phyloP scores from a whole-genome alignment of 2,113 vertebrate genomes.

The Fulica atra region DNA sequence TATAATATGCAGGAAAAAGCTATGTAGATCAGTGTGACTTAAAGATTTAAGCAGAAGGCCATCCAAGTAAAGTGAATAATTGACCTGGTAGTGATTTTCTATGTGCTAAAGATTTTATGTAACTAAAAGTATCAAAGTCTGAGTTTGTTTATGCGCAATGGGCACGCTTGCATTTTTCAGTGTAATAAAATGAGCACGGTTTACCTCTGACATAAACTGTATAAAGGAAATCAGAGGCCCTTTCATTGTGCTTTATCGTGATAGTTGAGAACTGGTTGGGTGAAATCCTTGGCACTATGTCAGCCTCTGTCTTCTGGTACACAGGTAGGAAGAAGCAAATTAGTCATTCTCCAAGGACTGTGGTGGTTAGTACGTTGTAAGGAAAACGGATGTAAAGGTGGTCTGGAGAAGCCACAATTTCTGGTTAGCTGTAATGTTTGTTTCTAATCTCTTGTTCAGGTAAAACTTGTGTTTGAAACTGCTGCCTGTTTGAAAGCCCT shows the following conservation, averaged over 20 bases:
- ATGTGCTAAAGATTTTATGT: slow-evolving; percentile 50
- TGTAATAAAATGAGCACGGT: not conserved
- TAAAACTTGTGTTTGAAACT: not conserved
- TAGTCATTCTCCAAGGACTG: not conserved
- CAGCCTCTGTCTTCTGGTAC: not conserved
- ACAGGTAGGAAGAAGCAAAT: not conserved
- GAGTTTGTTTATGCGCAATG: slow-evolving; percentile 54
- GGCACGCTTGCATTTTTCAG: slow-evolving; percentile 11
- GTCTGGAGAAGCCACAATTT: not conserved
- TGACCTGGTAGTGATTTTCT: slow-evolving; percentile 43
- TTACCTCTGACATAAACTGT: not conserved
- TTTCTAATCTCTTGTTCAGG: not conserved
- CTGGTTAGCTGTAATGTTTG: not conserved
- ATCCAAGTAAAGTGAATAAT: slow-evolving; percentile 47
- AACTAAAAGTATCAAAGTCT: slow-evolving; percentile 65
- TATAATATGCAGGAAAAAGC: slow-evolving; percentile 19
- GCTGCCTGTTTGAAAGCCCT: not conserved
- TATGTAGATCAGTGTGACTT: not conserved
- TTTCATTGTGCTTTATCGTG: not conserved
- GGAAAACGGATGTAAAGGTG: not conserved
- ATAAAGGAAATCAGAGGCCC: not conserved
- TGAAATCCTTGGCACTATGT: not conserved
- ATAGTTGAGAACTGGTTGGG: not conserved
- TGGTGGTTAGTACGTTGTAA: accelerated
- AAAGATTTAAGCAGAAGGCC: slow-evolving; percentile 12